Evolutionary conservation across 2,113 vertebrate species (phyloP).

Genomic region (Turdus rufiventris): DNA sequence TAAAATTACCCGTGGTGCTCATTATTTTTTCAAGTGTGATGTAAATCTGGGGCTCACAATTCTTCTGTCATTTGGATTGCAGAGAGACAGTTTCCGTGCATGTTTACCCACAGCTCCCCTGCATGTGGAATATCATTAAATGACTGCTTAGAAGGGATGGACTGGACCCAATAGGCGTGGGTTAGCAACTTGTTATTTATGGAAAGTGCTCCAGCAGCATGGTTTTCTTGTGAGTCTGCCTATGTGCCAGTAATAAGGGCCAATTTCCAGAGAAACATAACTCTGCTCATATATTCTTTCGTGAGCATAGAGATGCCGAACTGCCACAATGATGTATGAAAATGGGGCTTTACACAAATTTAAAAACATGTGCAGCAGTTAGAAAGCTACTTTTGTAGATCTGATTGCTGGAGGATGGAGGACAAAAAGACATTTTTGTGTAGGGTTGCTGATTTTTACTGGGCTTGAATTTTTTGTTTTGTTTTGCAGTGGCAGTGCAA

Average conservation of each 20-base stretch:
- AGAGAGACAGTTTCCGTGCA: background rate
- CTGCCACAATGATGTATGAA: background rate
- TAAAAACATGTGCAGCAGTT: background rate
- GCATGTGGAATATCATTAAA: background rate
- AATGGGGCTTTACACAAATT: background rate
- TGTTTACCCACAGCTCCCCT: background rate
- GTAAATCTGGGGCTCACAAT: background rate
- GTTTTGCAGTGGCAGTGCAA: background rate
- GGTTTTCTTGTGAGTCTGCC: conserved; percentile 16
- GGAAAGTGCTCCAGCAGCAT: background rate
- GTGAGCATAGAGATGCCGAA: background rate
- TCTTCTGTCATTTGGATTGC: background rate
- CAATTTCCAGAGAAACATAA: background rate
- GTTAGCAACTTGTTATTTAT: background rate
- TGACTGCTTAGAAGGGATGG: background rate
- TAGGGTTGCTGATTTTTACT: background rate
- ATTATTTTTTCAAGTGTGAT: background rate
- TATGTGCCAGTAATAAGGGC: conserved; percentile 27
- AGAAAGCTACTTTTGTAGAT: background rate
- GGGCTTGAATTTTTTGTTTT: background rate
- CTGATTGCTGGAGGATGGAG: background rate
- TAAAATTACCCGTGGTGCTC: background rate
- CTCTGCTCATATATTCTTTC: background rate
- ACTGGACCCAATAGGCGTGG: background rate
- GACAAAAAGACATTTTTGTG: background rate